Evolutionary conservation across 2,113 vertebrate species (phyloP).

Genomic region (Labrus mixtus): DNA sequence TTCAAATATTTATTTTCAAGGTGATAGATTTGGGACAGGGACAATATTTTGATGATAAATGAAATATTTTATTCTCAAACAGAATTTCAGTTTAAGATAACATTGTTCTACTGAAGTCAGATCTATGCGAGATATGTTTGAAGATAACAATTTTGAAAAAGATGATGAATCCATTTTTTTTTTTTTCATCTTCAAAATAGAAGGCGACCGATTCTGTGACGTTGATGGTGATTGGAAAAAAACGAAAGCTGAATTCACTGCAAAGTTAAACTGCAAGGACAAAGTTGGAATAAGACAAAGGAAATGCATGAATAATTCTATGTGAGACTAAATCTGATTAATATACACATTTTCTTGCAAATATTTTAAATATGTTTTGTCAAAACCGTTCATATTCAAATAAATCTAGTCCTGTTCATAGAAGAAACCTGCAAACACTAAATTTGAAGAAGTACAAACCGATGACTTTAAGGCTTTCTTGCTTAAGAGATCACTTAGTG

Average conservation of each 20-base stretch:
- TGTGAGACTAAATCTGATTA: neutral
- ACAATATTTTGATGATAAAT: too few species aligned
- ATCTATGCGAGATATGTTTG: too few species aligned
- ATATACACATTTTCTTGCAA: neutral
- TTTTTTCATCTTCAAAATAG: slow-evolving; percentile 35
- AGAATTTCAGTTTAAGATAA: neutral
- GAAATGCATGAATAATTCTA: neutral
- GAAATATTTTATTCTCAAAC: neutral
- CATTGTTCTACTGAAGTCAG: neutral
- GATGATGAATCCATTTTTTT: neutral
- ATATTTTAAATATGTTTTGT: neutral
- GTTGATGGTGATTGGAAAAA: slow-evolving; percentile 3
- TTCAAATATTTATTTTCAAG: too few species aligned
- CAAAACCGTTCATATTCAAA: neutral
- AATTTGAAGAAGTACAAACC: neutral
- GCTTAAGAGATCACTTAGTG: neutral
- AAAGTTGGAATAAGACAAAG: slow-evolving; percentile 18
- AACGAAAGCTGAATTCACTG: slow-evolving; percentile 26
- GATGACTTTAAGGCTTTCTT: neutral
- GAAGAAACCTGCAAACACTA: neutral
- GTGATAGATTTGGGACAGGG: too few species aligned
- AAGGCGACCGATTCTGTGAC: accelerated
- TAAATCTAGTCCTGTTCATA: neutral
- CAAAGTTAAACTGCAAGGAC: slow-evolving; percentile 30
- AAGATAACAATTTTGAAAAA: too few species aligned